These are phyloP conservation scores for Poecile atricapillus DNA, from an alignment of 2,113 vertebrate genomes.

Conservation along the genomic window DNA sequence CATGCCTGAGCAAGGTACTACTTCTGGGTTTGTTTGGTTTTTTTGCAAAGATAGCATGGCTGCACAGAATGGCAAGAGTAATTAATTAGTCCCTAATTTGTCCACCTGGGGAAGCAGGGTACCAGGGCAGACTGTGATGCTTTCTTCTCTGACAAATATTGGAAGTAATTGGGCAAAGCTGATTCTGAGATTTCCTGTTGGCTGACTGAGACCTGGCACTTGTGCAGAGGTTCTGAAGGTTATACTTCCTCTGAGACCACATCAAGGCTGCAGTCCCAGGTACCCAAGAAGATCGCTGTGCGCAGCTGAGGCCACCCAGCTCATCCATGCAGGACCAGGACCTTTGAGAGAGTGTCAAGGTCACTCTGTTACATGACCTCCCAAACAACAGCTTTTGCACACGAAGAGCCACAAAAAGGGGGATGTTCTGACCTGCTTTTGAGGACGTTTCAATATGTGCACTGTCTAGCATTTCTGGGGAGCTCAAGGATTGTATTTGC, in stretches of 20 bases:
- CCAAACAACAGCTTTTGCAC: background rate
- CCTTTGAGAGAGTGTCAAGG: background rate
- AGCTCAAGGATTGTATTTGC: background rate
- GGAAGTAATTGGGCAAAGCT: background rate
- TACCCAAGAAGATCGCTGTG: background rate
- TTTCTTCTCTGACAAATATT: background rate
- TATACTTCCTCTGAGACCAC: background rate
- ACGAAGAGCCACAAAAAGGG: background rate
- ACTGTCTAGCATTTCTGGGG: background rate
- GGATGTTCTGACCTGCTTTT: background rate
- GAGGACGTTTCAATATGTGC: background rate
- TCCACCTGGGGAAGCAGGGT: background rate
- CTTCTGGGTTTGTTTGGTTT: background rate
- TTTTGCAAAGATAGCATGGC: background rate
- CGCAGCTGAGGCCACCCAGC: background rate
- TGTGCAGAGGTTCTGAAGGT: background rate
- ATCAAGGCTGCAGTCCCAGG: background rate
- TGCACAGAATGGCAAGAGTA: background rate
- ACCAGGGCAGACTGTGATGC: background rate
- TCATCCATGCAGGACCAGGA: background rate
- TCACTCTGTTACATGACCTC: background rate
- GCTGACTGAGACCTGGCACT: background rate
- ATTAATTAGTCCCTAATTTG: background rate
- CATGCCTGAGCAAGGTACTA: background rate
- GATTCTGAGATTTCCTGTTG: background rate